Evolutionary conservation across 2,113 vertebrate species (phyloP), one percentile per base, ranked within the genome.

Genomic region (Sialia sialis): DNA sequence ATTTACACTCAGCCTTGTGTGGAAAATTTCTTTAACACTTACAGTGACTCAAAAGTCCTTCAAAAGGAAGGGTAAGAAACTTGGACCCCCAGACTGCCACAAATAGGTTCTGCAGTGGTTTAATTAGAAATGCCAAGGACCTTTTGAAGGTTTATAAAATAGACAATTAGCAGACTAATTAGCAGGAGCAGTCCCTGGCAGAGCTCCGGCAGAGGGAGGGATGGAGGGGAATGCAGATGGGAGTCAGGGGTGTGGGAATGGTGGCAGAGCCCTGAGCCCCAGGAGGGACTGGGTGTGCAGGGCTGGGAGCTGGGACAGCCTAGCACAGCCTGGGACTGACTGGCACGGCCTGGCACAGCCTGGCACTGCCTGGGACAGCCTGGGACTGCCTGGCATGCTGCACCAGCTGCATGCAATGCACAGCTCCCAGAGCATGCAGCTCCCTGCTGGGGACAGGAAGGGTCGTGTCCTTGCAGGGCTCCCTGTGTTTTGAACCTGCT

Each of bases 141-240:
- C 41, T 87, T 70, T 55, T 54, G 58, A 54, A 81, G 60, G 54
- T 63, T 96, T 66, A 44, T 88, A 19, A 52, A 90, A 69, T 70
- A 77, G 49, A 70, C 72, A 77, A 86, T 92, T 89, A 88, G 55
- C 44, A 49, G 60, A 52, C 21, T 73, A 86, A 88, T 90, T 52
- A 89, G 80, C 51, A 29, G 27, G 13, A 73, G 79, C 54, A 23
- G 58, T 36, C 22, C 25, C 75, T 92, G 8, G 59, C 54, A 20
- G 83, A 41, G 85, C 82, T 36, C 5, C 56, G 56, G 74, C 78
- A 64, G 91, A 38, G 66, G 66, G 32, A 15, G 16, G 51, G 58
- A 13, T 52, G 88, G 52, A 60, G 67, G 27, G 41, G 68, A 72
- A n/a, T 56, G 72, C 46, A 29, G 12, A 15, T 32, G 4, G 52